A percentile compares a stretch with the other conserved stretches of the same genome.
Evolutionary conservation across 2,113 vertebrate genomes (phyloP).

Genomic region (Rhinogobius similis): DNA sequence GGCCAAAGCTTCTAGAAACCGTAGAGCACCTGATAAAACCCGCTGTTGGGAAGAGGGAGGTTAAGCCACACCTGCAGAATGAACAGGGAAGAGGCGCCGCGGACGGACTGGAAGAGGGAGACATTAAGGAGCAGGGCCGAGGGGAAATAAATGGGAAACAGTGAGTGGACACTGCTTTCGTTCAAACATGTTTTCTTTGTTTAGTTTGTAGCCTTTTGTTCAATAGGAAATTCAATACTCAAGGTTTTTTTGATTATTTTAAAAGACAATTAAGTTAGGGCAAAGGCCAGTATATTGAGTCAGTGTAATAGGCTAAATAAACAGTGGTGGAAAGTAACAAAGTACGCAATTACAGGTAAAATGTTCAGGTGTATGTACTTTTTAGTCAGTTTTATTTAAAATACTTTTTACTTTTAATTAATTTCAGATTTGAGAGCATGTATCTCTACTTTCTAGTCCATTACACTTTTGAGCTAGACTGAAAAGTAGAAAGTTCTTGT

Average conservation of each 20-base stretch:
- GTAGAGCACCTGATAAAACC: conserved; percentile 42
- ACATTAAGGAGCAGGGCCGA: background rate
- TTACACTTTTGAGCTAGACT: too few species aligned
- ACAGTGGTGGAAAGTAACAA: too few species aligned
- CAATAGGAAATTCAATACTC: too few species aligned
- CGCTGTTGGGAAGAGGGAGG: conserved; percentile 41
- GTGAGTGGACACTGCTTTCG: background rate
- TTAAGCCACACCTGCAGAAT: conserved; percentile 36
- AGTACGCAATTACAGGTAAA: too few species aligned
- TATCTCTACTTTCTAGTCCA: too few species aligned
- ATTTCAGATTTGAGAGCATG: too few species aligned
- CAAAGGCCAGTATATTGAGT: background rate
- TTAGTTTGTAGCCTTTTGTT: too few species aligned
- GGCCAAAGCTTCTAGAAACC: conserved; percentile 51
- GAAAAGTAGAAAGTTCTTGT: too few species aligned
- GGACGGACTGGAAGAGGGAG: conserved; percentile 16
- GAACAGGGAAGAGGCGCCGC: conserved; percentile 21
- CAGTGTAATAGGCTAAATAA: background rate
- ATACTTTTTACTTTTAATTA: too few species aligned
- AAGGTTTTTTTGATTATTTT: background rate
- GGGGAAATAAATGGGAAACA: background rate
- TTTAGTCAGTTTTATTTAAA: too few species aligned
- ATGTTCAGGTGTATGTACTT: too few species aligned
- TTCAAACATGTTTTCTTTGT: background rate
- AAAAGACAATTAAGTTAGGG: background rate